phyloP scores from a whole-genome alignment of 64 coral and sea anemone genomes.

The Trachythela sp. region DNA sequence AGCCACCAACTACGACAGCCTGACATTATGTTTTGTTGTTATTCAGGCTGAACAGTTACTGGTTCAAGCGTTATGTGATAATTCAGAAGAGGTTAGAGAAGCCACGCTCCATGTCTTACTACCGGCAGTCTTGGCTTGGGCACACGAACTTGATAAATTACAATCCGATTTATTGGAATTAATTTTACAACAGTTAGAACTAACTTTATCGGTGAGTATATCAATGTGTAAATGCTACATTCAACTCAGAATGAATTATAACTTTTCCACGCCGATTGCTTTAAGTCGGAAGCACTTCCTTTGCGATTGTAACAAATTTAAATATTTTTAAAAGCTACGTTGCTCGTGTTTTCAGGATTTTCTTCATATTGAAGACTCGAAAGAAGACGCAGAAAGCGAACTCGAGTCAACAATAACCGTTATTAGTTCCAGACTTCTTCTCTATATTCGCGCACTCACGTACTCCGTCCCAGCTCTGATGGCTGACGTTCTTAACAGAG shows the following conservation, averaged over 20 bases:
- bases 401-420: slow-evolving; percentile 47
- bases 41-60: slow-evolving; percentile 73
- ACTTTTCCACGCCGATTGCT: no score
- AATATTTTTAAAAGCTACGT: no score
- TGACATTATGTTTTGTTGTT: neutral
- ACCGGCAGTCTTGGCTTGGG: slow-evolving; percentile 72
- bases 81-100: slow-evolving; percentile 67
- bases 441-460: slow-evolving; percentile 62
- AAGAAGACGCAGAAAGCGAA: slow-evolving; percentile 28
- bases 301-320: no score
- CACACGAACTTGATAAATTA: slow-evolving; percentile 71
- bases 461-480: slow-evolving; percentile 76
- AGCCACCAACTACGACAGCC: no score
- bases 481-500: slow-evolving; percentile 65
- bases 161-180: slow-evolving; percentile 61
- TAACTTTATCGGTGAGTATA: slow-evolving; percentile 34
- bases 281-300: no score
- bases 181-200: slow-evolving; percentile 59
- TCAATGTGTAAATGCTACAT: no score
- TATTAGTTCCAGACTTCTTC: slow-evolving; percentile 50
- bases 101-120: slow-evolving; percentile 70
- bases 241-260: no score
- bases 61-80: slow-evolving; percentile 59
- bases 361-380: slow-evolving; percentile 44
- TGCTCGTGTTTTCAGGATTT: slow-evolving; percentile 39